A percentile compares a stretch with the other conserved stretches of the same genome.
Conservation (phyloP, 2,797 vertebrate genomes). For the Oreortyx pictus region DNA sequence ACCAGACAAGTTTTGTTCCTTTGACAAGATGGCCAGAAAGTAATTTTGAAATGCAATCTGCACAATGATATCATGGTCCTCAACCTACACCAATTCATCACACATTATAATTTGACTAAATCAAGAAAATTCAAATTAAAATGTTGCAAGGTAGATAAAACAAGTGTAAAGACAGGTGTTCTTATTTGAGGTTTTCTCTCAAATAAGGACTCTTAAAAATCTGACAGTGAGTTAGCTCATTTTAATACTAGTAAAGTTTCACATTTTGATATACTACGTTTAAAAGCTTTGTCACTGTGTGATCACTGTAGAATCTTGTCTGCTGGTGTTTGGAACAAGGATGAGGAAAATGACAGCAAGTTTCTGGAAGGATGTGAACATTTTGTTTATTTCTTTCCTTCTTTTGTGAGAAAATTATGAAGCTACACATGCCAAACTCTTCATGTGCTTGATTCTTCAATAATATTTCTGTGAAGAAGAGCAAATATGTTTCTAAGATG, state of each 20-base stretch:
- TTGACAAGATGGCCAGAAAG: slow-evolving; percentile 61
- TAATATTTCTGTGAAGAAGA: no score
- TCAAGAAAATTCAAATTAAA: not conserved
- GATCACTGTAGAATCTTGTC: not conserved
- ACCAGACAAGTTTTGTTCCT: slow-evolving; percentile 63
- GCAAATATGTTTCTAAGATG: not conserved
- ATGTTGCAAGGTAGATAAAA: not conserved
- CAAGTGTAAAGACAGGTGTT: not conserved
- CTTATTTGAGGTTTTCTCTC: not conserved
- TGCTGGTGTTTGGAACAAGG: not conserved
- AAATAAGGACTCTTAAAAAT: not conserved
- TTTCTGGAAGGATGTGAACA: not conserved
- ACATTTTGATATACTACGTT: not conserved
- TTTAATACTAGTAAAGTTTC: not conserved
- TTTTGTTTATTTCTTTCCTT: not conserved
- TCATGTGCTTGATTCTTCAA: not conserved
- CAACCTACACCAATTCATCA: not conserved
- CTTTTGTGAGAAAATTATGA: not conserved
- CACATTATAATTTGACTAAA: not conserved
- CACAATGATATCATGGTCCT: not conserved
- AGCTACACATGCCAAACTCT: not conserved
- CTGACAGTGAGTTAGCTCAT: not conserved
- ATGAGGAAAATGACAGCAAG: not conserved
- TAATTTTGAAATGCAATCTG: not conserved
- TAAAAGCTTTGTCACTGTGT: not conserved